A percentile compares a stretch with the other conserved stretches of the same genome.
phyloP scores from a whole-genome alignment of 2,797 vertebrate genomes.

The Simalia tracyae region DNA sequence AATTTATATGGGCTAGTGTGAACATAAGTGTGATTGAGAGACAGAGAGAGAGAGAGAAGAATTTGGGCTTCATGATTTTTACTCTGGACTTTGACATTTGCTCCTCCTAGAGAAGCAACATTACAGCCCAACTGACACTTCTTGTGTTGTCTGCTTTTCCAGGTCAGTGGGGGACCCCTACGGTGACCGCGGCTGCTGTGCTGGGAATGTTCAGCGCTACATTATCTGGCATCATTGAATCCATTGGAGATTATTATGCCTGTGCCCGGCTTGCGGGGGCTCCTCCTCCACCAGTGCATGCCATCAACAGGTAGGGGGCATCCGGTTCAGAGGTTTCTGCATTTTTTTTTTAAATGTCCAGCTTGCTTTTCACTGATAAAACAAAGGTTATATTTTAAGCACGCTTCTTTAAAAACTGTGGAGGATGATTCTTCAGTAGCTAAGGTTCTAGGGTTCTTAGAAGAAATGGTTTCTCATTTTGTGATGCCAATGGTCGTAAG shows the following conservation, averaged over 20 bases:
- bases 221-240: constrained; percentile 90
- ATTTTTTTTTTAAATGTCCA: not conserved
- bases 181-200: constrained; percentile 87
- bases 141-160: not conserved
- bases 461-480: not conserved
- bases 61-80: not conserved
- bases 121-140: not conserved
- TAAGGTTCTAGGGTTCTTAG: not conserved
- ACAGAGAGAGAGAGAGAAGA: too few relatives aligned
- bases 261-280: constrained; percentile 93
- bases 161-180: constrained; percentile 97
- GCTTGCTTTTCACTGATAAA: not conserved
- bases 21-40: not conserved
- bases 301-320: constrained; percentile 89
- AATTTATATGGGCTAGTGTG: not conserved
- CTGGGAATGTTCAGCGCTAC: constrained; percentile 98
- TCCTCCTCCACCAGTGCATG: constrained; percentile 87
- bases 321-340: not conserved
- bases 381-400: not conserved
- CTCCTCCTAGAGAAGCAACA: not conserved
- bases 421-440: not conserved
- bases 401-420: not conserved
- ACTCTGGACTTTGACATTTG: not conserved
- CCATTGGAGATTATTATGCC: constrained; percentile 95
- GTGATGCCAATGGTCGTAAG: not conserved